Evolutionary conservation across 2,888 invertebrate species (phyloP).

Genomic region (Hoplodrina ambigua): DNA sequence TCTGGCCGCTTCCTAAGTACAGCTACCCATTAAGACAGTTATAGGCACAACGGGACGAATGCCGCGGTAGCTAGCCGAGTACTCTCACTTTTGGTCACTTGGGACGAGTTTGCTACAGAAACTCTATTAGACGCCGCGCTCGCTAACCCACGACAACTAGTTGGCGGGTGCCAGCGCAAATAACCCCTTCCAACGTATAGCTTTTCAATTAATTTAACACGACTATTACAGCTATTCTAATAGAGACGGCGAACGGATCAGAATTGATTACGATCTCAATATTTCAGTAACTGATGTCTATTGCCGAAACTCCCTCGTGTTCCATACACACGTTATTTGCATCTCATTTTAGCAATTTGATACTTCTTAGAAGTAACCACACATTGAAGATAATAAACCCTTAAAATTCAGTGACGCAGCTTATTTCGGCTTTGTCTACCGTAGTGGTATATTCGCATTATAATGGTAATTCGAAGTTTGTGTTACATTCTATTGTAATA

Average conservation of each 20-base stretch:
- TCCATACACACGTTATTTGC: conserved; percentile 39
- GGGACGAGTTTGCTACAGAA: conserved; percentile 62
- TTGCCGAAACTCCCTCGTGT: conserved; percentile 11
- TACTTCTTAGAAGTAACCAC: conserved; percentile 32
- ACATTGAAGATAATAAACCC: conserved; percentile 29
- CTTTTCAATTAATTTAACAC: conserved; percentile 52
- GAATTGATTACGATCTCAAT: conserved; percentile 25
- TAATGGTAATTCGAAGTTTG: conserved; percentile 27
- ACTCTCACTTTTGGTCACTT: conserved; percentile 52
- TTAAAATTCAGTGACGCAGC: conserved; percentile 38
- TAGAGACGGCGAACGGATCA: conserved; percentile 11
- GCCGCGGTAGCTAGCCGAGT: conserved; percentile 17
- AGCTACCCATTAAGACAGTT: conserved; percentile 33
- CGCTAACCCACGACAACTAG: conserved; percentile 32
- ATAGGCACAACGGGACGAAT: conserved; percentile 35
- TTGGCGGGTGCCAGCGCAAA: conserved; percentile 22
- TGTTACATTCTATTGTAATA: conserved; percentile 23
- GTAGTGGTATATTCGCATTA: conserved; percentile 16
- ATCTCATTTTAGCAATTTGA: conserved; percentile 40
- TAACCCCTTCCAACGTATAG: conserved; percentile 28
- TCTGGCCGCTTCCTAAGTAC: conserved; percentile 30
- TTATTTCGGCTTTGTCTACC: conserved; percentile 27
- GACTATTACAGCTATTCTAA: conserved; percentile 17
- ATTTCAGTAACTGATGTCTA: conserved; percentile 22
- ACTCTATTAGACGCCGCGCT: conserved; percentile 54